These are phyloP conservation scores for Nanorana parkeri DNA, from an alignment of 2,113 vertebrate genomes.

Conservation along the genomic window DNA sequence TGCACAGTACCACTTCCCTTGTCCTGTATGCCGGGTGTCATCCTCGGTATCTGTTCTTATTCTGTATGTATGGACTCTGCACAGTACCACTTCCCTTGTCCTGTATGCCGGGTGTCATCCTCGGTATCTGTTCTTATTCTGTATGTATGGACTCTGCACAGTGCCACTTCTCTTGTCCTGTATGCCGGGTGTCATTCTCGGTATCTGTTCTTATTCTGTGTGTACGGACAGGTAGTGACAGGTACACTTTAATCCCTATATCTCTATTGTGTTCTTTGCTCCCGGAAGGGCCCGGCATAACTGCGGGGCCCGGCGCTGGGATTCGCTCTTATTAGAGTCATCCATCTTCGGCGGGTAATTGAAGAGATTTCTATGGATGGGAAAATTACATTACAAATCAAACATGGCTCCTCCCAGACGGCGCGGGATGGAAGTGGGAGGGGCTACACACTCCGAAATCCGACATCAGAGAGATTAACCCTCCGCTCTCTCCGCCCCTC, in stretches of 20 bases:
- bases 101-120: too few relatives aligned
- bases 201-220: too few relatives aligned
- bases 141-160: too few relatives aligned
- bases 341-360: slow-evolving; percentile 41
- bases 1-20: too few relatives aligned
- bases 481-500: background rate
- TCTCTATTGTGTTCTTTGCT: background rate
- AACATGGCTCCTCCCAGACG: slow-evolving; percentile 46
- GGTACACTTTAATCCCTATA: too few relatives aligned
- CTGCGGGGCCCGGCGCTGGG: background rate
- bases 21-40: too few relatives aligned
- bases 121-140: too few relatives aligned
- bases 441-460: background rate
- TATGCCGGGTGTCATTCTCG: too few relatives aligned
- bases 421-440: background rate
- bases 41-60: too few relatives aligned
- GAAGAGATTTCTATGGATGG: slow-evolving; percentile 45
- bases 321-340: slow-evolving; percentile 43
- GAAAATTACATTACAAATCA: slow-evolving; percentile 55
- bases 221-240: too few relatives aligned
- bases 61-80: background rate
- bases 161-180: too few relatives aligned
- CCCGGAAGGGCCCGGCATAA: background rate
- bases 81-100: background rate
- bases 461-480: background rate